phyloP scores from a whole-genome alignment of 2,888 invertebrate genomes.

The Clusia tigrina region DNA sequence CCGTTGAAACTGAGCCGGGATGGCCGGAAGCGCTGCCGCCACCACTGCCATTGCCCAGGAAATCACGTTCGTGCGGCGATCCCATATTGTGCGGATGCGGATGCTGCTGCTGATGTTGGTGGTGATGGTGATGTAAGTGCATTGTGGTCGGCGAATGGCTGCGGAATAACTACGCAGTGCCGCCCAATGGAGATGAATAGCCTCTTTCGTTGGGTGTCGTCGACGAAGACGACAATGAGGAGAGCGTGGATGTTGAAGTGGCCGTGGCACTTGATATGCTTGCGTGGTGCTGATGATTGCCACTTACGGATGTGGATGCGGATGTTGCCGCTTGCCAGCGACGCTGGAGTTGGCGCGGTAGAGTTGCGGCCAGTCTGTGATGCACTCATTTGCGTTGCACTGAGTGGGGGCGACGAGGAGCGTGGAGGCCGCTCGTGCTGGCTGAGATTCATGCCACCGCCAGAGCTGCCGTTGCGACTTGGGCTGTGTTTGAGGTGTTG shows the following conservation, averaged over 20 bases:
- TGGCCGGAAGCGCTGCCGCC: conserved; percentile 25
- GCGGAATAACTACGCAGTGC: conserved; percentile 48
- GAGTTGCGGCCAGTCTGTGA: not conserved
- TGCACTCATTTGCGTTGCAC: conserved; percentile 33
- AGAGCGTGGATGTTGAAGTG: conserved; percentile 24
- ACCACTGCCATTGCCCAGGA: conserved; percentile 53
- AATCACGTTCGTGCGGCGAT: conserved; percentile 56
- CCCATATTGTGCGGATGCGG: conserved; percentile 40
- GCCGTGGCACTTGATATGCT: conserved; percentile 57
- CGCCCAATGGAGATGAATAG: conserved; percentile 51
- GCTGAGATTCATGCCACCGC: conserved; percentile 53
- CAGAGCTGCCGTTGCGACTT: conserved; percentile 32
- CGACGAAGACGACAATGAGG: conserved; percentile 23
- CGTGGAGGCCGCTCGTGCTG: conserved; percentile 43
- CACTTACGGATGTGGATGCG: conserved; percentile 34
- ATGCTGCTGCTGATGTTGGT: conserved; percentile 37
- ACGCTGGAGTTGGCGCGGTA: conserved; percentile 19
- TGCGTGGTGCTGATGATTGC: conserved; percentile 31
- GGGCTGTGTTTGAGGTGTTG: conserved; percentile 50
- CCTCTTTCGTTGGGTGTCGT: conserved; percentile 49
- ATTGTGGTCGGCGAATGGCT: conserved; percentile 45
- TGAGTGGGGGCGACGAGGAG: conserved; percentile 40
- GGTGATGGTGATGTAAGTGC: conserved; percentile 46
- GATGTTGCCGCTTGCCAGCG: conserved; percentile 35
- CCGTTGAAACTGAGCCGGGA: not conserved